A percentile compares a stretch with the other conserved stretches of the same genome.
phyloP scores from a whole-genome alignment of 2,888 invertebrate species.

The Clusia tigrina region DNA sequence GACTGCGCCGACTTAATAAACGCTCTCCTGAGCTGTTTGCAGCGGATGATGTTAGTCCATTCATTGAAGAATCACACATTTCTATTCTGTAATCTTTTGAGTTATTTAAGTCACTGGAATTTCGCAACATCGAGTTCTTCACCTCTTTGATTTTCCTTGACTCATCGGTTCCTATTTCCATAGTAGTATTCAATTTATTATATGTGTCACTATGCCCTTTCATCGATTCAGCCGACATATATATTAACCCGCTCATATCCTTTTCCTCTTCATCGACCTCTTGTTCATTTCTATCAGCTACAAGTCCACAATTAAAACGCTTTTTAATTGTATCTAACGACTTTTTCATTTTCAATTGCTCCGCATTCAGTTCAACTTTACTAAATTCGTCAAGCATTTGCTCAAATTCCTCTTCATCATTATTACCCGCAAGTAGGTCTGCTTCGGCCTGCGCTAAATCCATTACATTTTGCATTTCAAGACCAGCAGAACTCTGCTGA shows the following conservation, averaged over 20 bases:
- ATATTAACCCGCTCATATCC: slow-evolving; percentile 37
- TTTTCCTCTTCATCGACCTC: slow-evolving; percentile 40
- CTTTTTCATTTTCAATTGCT: slow-evolving; percentile 62
- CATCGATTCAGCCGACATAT: slow-evolving; percentile 31
- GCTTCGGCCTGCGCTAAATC: slow-evolving; percentile 54
- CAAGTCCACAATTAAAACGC: slow-evolving; percentile 49
- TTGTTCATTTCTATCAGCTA: slow-evolving; percentile 17
- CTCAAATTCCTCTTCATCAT: slow-evolving; percentile 61
- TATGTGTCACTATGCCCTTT: background rate
- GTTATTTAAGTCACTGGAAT: no score
- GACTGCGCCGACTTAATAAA: slow-evolving; percentile 60
- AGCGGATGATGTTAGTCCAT: slow-evolving; percentile 31
- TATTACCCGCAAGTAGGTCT: slow-evolving; percentile 54
- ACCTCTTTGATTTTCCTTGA: slow-evolving; percentile 16
- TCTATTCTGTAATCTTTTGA: slow-evolving; percentile 29
- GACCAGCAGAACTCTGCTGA: slow-evolving; percentile 36
- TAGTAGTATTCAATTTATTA: slow-evolving; percentile 27
- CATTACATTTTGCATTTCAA: slow-evolving; percentile 54
- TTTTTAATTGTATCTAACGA: slow-evolving; percentile 62
- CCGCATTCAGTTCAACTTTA: slow-evolving; percentile 53
- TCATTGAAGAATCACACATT: slow-evolving; percentile 21
- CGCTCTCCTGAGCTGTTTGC: slow-evolving; percentile 49
- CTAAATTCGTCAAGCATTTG: slow-evolving; percentile 58
- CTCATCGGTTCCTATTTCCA: slow-evolving; percentile 29
- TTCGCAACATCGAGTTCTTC: slow-evolving; percentile 1